These are phyloP conservation scores for Mus minutoides DNA, from an alignment of 2,797 vertebrate species.

Conservation along the genomic window DNA sequence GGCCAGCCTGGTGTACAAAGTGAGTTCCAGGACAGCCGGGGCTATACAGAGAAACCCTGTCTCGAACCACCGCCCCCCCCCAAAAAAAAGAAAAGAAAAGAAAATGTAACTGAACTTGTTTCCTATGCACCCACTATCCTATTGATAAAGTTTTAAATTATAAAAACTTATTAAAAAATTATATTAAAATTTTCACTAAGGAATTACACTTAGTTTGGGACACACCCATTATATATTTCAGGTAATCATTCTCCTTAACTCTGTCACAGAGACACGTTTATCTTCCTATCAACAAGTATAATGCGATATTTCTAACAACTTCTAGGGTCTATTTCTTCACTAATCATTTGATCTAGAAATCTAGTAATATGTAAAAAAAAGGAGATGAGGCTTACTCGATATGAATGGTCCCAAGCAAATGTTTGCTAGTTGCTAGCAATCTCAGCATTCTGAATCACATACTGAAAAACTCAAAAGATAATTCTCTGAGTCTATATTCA, in stretches of 20 bases:
- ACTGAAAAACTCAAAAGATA: neutral
- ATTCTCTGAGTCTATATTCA: neutral
- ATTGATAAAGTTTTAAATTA: neutral
- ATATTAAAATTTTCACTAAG: conserved; percentile 18
- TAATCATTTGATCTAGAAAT: conserved; percentile 56
- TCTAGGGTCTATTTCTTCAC: neutral
- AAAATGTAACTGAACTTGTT: neutral
- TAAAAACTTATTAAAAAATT: conserved; percentile 14
- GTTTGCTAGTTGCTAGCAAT: neutral
- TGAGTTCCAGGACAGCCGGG: too few relatives aligned
- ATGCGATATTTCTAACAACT: conserved; percentile 55
- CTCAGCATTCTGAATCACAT: neutral
- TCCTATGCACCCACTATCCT: neutral
- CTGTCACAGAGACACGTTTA: conserved; percentile 36
- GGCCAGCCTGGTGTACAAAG: too few relatives aligned
- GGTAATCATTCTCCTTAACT: neutral
- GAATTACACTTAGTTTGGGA: neutral
- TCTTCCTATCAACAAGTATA: conserved; percentile 30
- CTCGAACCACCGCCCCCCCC: too few relatives aligned
- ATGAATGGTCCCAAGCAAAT: neutral
- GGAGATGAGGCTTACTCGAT: neutral
- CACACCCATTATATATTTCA: neutral
- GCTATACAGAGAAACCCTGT: too few relatives aligned
- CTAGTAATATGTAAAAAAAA: conserved; percentile 46
- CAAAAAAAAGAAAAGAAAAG: too few relatives aligned